A percentile compares a stretch with the other conserved stretches of the same genome.
Evolutionary conservation across 2,797 vertebrate species (phyloP).

Genomic region (Rhyacichthys aspro): DNA sequence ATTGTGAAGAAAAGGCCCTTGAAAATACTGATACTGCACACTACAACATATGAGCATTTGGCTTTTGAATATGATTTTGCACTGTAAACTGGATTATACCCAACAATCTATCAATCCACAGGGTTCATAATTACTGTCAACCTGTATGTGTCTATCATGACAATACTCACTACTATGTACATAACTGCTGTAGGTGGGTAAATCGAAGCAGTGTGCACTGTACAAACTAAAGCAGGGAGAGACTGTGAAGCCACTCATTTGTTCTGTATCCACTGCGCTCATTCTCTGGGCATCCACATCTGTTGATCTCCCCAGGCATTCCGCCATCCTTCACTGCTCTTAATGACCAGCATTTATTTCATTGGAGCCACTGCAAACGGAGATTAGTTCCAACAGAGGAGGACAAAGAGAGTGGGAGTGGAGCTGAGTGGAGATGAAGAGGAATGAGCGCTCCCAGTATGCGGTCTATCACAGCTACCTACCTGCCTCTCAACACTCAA

Average conservation of each 20-base stretch:
- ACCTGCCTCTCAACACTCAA: slow-evolving; percentile 18
- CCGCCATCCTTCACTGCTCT: slow-evolving; percentile 56
- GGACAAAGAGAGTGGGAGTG: slow-evolving; percentile 12
- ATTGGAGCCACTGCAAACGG: slow-evolving; percentile 64
- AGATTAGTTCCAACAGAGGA: slow-evolving; percentile 59
- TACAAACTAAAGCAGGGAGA: slow-evolving; percentile 3
- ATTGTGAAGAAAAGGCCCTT: too few species aligned
- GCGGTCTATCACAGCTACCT: slow-evolving; percentile 15
- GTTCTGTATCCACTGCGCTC: slow-evolving; percentile 15
- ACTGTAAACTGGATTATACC: too few species aligned
- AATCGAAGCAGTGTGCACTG: too few species aligned
- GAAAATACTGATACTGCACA: too few species aligned
- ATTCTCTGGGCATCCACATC: slow-evolving; percentile 29
- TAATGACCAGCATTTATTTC: slow-evolving; percentile 74
- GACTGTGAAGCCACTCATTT: slow-evolving; percentile 1
- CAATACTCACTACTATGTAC: too few species aligned
- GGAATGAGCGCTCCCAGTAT: background rate
- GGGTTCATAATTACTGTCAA: too few species aligned
- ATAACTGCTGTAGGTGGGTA: too few species aligned
- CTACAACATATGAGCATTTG: too few species aligned
- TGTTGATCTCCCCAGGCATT: slow-evolving; percentile 47
- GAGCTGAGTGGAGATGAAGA: slow-evolving; percentile 18
- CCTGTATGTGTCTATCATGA: too few species aligned
- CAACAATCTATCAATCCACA: too few species aligned
- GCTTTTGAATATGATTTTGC: too few species aligned